Conservation (phyloP, 30 jellyfish, hydroid and myxozoan genomes). For the Aurelia aurita region DNA sequence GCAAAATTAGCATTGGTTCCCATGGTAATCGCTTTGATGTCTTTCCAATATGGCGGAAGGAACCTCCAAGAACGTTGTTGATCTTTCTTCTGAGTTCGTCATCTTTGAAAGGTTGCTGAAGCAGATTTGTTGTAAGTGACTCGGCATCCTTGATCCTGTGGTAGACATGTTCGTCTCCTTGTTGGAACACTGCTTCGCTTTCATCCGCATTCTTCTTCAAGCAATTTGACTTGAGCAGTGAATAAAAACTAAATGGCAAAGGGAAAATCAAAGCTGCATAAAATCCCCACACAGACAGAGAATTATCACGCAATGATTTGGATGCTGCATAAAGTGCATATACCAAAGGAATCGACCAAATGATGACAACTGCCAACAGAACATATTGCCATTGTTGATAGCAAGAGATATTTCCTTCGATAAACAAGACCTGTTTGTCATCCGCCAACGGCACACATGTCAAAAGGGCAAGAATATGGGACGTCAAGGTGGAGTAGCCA, state of each 20-base stretch:
- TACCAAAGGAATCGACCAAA: constrained; percentile 32
- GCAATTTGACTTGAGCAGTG: background rate
- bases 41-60: background rate
- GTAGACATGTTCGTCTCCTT: too few relatives aligned
- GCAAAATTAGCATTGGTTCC: background rate
- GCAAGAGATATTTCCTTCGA: constrained; percentile 29
- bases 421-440: constrained; percentile 15
- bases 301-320: background rate
- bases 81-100: too few relatives aligned
- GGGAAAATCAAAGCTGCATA: constrained; percentile 35
- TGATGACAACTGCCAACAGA: background rate
- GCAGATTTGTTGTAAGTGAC: too few relatives aligned
- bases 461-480: constrained; percentile 12
- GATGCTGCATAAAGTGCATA: background rate
- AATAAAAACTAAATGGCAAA: constrained; percentile 5
- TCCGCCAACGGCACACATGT: constrained; percentile 33
- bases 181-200: too few relatives aligned
- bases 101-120: too few relatives aligned
- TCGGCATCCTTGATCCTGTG: too few relatives aligned
- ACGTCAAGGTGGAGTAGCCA: constrained; percentile 25
- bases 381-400: constrained; percentile 42
- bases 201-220: too few relatives aligned
- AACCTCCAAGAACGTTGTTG: background rate
- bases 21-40: background rate
- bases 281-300: constrained; percentile 7